These are phyloP conservation scores for Pipistrellus nathusii DNA, from an alignment of 2,797 vertebrate genomes.

Conservation along the genomic window DNA sequence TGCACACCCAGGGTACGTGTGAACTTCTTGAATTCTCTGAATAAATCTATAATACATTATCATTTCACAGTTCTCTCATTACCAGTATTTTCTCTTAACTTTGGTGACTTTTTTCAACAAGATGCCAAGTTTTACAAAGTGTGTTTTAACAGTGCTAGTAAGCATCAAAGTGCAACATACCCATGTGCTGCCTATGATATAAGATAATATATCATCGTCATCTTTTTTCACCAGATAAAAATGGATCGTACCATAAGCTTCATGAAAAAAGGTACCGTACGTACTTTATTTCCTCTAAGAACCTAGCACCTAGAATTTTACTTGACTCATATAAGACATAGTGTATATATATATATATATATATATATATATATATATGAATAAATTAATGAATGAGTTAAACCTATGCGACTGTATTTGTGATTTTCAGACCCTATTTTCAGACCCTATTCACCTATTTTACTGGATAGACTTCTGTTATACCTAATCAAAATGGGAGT, in stretches of 20 bases:
- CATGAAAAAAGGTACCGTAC: neutral
- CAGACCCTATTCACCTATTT: conserved; percentile 69
- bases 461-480: conserved; percentile 52
- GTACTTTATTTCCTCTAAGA: neutral
- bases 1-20: neutral
- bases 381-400: conserved; percentile 52
- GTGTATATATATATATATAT: neutral
- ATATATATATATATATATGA: neutral
- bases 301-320: neutral
- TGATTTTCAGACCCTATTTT: conserved; percentile 36
- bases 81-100: neutral
- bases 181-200: neutral
- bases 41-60: neutral
- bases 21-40: neutral
- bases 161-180: neutral
- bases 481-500: conserved; percentile 54
- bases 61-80: neutral
- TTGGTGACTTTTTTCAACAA: neutral
- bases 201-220: neutral
- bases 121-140: neutral
- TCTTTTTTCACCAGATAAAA: neutral
- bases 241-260: neutral
- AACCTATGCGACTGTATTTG: neutral
- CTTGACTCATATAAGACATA: neutral
- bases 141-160: neutral